These are phyloP conservation scores for Pegoplata infirma DNA, from an alignment of 2,888 invertebrate genomes.

Conservation along the genomic window DNA sequence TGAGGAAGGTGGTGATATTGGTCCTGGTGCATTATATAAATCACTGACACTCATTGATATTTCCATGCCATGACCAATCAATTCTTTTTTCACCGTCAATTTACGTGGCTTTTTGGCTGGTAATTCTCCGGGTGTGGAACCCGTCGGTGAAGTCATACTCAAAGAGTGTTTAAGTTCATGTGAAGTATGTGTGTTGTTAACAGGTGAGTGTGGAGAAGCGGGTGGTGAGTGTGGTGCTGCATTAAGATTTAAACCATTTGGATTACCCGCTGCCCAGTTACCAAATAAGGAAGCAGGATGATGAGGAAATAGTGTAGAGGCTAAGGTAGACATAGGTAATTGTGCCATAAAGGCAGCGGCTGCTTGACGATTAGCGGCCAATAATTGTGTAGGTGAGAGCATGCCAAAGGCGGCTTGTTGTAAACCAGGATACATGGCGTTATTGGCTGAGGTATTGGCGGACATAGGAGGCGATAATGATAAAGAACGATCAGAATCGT, in stretches of 20 bases:
- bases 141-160: slow-evolving; percentile 67
- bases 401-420: slow-evolving; percentile 77
- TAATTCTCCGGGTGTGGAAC: slow-evolving; percentile 66
- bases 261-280: slow-evolving; percentile 71
- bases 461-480: slow-evolving; percentile 77
- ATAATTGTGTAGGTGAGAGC: slow-evolving; percentile 75
- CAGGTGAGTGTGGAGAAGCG: slow-evolving; percentile 51
- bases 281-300: slow-evolving; percentile 75
- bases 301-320: slow-evolving; percentile 76
- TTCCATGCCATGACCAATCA: slow-evolving; percentile 70
- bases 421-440: slow-evolving; percentile 73
- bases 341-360: slow-evolving; percentile 77
- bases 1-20: slow-evolving; percentile 80
- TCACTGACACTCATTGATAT: slow-evolving; percentile 74
- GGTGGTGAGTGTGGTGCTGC: slow-evolving; percentile 68
- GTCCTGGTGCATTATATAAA: slow-evolving; percentile 72
- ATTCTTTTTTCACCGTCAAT: slow-evolving; percentile 74
- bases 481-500: slow-evolving; percentile 74
- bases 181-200: slow-evolving; percentile 42
- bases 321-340: slow-evolving; percentile 76
- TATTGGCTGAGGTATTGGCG: slow-evolving; percentile 70
- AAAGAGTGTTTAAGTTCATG: slow-evolving; percentile 30
- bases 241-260: slow-evolving; percentile 64
- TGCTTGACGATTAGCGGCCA: slow-evolving; percentile 76
- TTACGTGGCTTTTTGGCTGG: slow-evolving; percentile 75